Base-by-base conservation (phyloP, 1,140 invertebrate species). In the Cyclargus thomasi region DNA sequence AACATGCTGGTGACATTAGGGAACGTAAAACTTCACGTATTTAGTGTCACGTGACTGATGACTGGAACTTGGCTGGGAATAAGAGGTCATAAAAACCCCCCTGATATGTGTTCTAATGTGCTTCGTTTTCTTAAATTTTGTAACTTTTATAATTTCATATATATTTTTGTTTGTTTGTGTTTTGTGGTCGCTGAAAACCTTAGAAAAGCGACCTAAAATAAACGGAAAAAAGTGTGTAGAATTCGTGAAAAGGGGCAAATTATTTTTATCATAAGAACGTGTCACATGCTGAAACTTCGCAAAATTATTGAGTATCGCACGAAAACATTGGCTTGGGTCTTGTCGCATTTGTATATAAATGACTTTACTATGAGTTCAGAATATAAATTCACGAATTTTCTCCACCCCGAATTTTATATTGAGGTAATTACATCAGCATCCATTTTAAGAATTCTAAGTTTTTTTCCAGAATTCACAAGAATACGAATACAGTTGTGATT, bases 281-380 rank as follows among this genome's bases (percentile, higher is more conserved):
- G 55, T 21, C 8, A 59, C 20, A 20, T 59, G 18, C 8, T 20
- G 55, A 59, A 18, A 22, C 55, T 59, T 29, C 0, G n/a, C 53
- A 55, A 21, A 59, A 59, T 20, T 59, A 59, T 59, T 55, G 53
- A 55, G 53, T 20, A 47, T 59, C 6, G 17, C 10, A 63, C 47
- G 63, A 75, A 74, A 76, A 68, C 81, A 73, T 79, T 78, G 76
- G 80, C 79, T 76, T 73, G 75, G 74, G 74, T 78, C 76, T 78
- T 81, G 79, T 80, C 79, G 77, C 79, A 81, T 83, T 83, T 83
- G 80, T 83, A 83, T 83, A 81, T 81, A 83, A 83, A 83, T 83
- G 75, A 79, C 75, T 83, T 80, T 80, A 83, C 81, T 83, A 74
- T 83, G 81, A 80, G 75, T 55, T 72, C 74, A 76, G 81, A 83